Conservation (phyloP, 1,140 invertebrate species). For the Bombyx mori region ASM3026992v2 NC_085110.1:9731501-9732000, state of each 20-base stretch:
- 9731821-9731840: constrained; percentile 48
- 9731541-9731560: constrained; percentile 54
- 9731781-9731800: constrained; percentile 62
- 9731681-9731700: not conserved
- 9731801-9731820: constrained; percentile 69
- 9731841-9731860: constrained; percentile 71
- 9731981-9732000: not conserved
- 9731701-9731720: constrained; percentile 8
- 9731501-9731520: constrained; percentile 22
- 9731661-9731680: too few relatives aligned
- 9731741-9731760: constrained; percentile 2
- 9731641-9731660: too few relatives aligned
- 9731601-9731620: too few relatives aligned
- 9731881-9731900: constrained; percentile 54
- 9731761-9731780: constrained; percentile 14
- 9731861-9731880: constrained; percentile 59
- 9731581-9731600: too few relatives aligned
- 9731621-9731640: too few relatives aligned
- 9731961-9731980: not conserved
- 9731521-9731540: constrained; percentile 25
- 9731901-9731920: constrained; percentile 35
- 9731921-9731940: constrained; percentile 44
- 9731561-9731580: constrained; percentile 21
- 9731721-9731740: constrained; percentile 38
- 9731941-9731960: constrained; percentile 25